Percentiles rank a stretch among this genome's conserved stretches.
These are phyloP conservation scores for Halcyon leucocephala DNA, from an alignment of 2,797 vertebrate species.

Conservation along the genomic window DNA sequence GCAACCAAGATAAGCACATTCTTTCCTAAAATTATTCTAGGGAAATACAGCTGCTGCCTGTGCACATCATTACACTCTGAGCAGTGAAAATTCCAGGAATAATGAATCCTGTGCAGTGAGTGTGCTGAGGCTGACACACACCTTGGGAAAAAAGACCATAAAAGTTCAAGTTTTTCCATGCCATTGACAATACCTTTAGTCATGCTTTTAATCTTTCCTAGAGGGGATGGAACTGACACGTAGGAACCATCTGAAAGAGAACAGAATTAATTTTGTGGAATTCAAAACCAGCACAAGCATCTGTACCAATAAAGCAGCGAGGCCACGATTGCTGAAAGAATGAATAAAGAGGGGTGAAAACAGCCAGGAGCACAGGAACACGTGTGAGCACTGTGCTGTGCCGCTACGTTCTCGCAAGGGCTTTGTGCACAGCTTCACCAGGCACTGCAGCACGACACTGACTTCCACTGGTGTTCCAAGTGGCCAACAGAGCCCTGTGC, in stretches of 20 bases:
- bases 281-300: neutral
- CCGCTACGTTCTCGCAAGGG: neutral
- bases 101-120: neutral
- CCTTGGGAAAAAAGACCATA: neutral
- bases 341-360: neutral
- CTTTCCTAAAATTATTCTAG: neutral
- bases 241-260: conserved; percentile 91
- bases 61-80: neutral
- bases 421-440: neutral
- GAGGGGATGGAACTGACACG: conserved; percentile 93
- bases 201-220: conserved; percentile 98
- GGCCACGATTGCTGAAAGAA: neutral
- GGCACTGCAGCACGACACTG: fast-evolving
- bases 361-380: neutral
- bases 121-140: neutral
- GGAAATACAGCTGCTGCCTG: neutral
- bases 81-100: neutral
- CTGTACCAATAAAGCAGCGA: neutral
- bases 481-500: fast-evolving
- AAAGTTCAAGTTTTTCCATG: neutral
- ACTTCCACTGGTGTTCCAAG: neutral
- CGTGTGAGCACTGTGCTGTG: fast-evolving
- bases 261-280: neutral
- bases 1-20: neutral
- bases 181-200: conserved; percentile 89